phyloP scores from a whole-genome alignment of 2,797 vertebrate genomes.

The Syngnathus acus region DNA sequence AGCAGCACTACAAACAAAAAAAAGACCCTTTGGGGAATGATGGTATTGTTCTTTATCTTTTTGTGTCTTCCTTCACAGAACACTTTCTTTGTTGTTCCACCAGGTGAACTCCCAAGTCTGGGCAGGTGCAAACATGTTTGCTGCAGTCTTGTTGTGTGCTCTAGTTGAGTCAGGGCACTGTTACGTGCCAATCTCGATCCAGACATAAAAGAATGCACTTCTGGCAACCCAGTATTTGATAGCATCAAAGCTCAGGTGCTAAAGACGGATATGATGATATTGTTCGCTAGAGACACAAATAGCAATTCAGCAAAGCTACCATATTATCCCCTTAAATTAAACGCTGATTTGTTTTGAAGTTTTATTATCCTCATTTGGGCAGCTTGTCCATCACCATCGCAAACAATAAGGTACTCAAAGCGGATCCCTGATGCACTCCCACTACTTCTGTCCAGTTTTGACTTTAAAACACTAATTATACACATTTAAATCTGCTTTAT shows the following conservation, averaged over 20 bases:
- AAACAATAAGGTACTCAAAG: no score
- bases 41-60: background rate
- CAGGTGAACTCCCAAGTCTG: constrained; percentile 30
- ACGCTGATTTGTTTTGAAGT: no score
- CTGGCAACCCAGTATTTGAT: background rate
- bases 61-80: background rate
- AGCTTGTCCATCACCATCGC: no score
- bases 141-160: constrained; percentile 36
- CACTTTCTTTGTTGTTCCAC: constrained; percentile 6
- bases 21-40: constrained; percentile 4
- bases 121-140: constrained; percentile 54
- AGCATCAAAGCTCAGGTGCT: no score
- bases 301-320: no score
- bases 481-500: background rate
- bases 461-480: no score
- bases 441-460: no score
- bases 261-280: no score
- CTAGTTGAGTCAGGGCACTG: constrained; percentile 26
- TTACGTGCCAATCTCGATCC: constrained; percentile 19
- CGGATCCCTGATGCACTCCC: no score
- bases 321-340: no score
- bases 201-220: constrained; percentile 16
- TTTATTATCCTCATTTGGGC: no score
- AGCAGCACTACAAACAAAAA: constrained; percentile 1
- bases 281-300: no score